phyloP scores from a whole-genome alignment of 2,113 vertebrate species.

The Catharus bicknelli region DNA sequence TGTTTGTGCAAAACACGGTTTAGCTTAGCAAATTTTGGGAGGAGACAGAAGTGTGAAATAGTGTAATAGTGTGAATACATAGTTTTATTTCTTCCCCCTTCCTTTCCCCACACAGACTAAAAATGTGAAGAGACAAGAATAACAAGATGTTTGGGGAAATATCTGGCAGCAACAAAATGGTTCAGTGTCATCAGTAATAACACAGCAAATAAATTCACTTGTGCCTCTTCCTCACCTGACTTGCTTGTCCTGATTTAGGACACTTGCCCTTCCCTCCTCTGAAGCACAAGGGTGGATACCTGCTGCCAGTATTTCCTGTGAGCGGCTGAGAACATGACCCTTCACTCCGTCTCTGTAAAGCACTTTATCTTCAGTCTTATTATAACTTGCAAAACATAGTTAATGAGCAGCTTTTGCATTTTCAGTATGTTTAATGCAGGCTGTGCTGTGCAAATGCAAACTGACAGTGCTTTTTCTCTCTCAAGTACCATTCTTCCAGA shows the following conservation, averaged over 20 bases:
- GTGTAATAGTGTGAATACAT: not conserved
- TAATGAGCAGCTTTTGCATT: not conserved
- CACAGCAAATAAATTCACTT: not conserved
- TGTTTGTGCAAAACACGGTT: not conserved
- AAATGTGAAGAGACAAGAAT: not conserved
- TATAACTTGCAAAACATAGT: not conserved
- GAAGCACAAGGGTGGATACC: not conserved
- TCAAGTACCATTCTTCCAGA: slow-evolving; percentile 88
- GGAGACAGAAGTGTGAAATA: not conserved
- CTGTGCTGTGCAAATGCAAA: not conserved
- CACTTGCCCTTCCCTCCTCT: not conserved
- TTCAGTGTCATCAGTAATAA: not conserved
- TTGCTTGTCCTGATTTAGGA: no score
- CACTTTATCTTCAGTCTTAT: not conserved
- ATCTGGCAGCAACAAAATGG: not conserved
- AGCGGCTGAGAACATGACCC: not conserved
- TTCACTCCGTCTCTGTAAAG: not conserved
- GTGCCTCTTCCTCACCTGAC: not conserved
- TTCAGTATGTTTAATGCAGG: not conserved
- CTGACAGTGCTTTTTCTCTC: slow-evolving; percentile 3
- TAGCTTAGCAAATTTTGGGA: not conserved
- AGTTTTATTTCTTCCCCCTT: not conserved
- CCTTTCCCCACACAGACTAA: not conserved
- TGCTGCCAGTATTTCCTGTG: not conserved
- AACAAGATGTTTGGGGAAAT: not conserved